phyloP scores from a whole-genome alignment of 2,888 invertebrate genomes.

The Luperina testacea region DNA sequence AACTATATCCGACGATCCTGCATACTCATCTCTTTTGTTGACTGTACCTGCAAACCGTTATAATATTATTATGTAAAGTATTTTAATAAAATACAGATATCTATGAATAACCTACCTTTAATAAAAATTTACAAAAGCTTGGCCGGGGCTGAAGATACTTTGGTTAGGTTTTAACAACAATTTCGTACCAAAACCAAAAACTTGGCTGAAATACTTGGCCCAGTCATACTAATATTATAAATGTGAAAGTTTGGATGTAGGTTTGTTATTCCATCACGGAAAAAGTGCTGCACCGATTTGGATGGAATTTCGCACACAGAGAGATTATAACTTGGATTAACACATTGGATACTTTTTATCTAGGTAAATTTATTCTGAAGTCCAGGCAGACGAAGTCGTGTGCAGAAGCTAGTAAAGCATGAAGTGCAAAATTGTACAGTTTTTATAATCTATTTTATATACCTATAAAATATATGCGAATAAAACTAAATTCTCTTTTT shows the following conservation, averaged over 20 bases:
- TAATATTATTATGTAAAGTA: not conserved
- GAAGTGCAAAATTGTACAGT: not conserved
- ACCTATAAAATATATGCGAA: not conserved
- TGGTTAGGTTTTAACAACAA: conserved; percentile 51
- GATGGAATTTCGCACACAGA: too few relatives aligned
- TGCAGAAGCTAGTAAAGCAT: not conserved
- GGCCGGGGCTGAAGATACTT: conserved; percentile 37
- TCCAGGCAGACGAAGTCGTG: not conserved
- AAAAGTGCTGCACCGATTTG: too few relatives aligned
- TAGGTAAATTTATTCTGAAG: not conserved
- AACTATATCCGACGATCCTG: too few relatives aligned
- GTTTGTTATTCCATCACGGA: too few relatives aligned
- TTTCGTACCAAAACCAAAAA: not conserved
- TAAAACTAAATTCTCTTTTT: not conserved
- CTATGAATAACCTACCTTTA: not conserved
- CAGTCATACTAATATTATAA: not conserved
- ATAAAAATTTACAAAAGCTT: not conserved
- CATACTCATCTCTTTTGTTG: too few relatives aligned
- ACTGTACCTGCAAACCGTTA: too few relatives aligned
- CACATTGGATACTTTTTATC: not conserved
- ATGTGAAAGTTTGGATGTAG: too few relatives aligned
- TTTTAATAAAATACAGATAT: not conserved
- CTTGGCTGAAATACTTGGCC: not conserved
- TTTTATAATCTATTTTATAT: not conserved
- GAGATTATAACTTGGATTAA: too few relatives aligned